These are phyloP conservation scores for Lasioglossum calceatum DNA, from an alignment of 2,888 invertebrate species.

Conservation along the genomic window DNA sequence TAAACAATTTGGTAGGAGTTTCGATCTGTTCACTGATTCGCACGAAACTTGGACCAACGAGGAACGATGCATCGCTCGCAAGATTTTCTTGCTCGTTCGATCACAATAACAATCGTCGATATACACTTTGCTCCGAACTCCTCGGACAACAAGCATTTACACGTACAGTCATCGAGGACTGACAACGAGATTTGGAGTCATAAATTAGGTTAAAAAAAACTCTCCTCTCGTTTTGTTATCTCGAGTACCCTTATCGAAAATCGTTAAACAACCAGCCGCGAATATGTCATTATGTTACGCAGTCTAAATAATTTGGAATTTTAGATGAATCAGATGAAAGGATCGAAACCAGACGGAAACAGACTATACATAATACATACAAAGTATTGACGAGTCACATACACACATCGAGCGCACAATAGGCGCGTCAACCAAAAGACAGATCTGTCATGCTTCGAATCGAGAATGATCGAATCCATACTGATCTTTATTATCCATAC, in stretches of 20 bases:
- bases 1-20: slow-evolving; percentile 17
- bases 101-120: background rate
- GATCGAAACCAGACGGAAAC: background rate
- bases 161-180: background rate
- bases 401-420: background rate
- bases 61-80: slow-evolving; percentile 28
- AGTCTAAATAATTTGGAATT: background rate
- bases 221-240: background rate
- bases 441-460: background rate
- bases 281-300: background rate
- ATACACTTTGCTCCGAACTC: background rate
- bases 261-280: background rate
- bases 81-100: background rate
- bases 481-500: too few relatives aligned
- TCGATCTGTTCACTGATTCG: slow-evolving; percentile 10
- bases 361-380: background rate
- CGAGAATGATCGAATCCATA: background rate
- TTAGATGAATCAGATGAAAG: background rate
- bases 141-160: background rate
- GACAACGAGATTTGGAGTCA: background rate
- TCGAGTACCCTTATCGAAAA: background rate
- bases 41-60: background rate
- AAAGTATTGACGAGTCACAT: background rate
- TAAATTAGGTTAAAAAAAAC: slow-evolving; percentile 7
- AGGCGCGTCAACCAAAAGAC: background rate